phyloP scores from a whole-genome alignment of 2,888 invertebrate genomes.

The Ophraella communa region DNA sequence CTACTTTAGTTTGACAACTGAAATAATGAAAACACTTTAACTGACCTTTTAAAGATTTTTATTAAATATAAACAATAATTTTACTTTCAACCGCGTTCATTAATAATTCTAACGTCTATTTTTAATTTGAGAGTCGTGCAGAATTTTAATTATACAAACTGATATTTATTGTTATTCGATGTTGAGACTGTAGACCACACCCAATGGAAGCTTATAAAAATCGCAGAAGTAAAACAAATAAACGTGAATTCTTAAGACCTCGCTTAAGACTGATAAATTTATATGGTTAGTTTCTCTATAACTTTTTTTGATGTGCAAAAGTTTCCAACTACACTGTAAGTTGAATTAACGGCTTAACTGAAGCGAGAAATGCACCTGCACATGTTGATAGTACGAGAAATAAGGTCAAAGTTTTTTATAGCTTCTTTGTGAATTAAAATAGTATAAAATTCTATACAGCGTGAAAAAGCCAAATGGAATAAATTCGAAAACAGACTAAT shows the following conservation, averaged over 20 bases:
- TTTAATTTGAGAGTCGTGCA: not conserved
- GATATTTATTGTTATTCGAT: not conserved
- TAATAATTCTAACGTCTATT: not conserved
- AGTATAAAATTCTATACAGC: no score
- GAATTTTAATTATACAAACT: not conserved
- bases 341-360: conserved; percentile 44
- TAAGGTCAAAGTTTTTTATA: not conserved
- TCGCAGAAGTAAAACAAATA: conserved; percentile 5
- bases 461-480: no score
- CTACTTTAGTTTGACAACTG: no score
- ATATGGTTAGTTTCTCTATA: conserved; percentile 12
- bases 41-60: not conserved
- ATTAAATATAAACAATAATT: not conserved
- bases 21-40: no score
- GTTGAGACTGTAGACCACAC: conserved; percentile 8
- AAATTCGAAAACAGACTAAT: no score
- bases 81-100: not conserved
- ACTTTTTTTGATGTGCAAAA: conserved; percentile 10
- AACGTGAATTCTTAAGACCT: conserved; percentile 19
- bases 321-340: conserved; percentile 14
- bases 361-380: conserved; percentile 50
- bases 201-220: conserved; percentile 15
- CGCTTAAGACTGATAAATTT: conserved; percentile 18
- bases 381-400: conserved; percentile 13
- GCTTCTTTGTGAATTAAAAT: no score